Base-by-base conservation (phyloP, 1,140 invertebrate species). In the Drosophila kikkawai region DNA sequence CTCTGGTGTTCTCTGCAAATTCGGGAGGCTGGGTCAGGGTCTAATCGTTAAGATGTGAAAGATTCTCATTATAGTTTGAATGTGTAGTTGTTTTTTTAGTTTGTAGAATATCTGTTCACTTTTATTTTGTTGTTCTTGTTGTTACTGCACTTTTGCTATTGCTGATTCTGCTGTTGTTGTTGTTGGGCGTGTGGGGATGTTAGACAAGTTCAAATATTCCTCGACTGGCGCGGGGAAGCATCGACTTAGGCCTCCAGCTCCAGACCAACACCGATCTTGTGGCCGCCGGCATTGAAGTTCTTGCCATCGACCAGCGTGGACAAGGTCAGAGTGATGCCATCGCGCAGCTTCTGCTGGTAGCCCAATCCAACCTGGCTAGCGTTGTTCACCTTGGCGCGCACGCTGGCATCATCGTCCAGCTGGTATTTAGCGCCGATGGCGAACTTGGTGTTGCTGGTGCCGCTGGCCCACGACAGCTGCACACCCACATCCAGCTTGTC, bases 271-370 rank as follows among this genome's bases (percentile, higher is more conserved):
- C 98, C 98, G 77, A 99, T 94, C 93, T 99, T 99, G 95, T 99
- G 98, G 63, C 98, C 98, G 79, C 98, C 98, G 80, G 97, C 96
- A 93, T 98, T 98, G 94, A 99, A 98, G 94, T 99, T 99, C 95
- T 99, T 99, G 48, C 97, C 98, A 93, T 99, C 98, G 91, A 99
- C 96, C 82, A 98, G 95, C 37, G 97, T 95, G 39, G 98, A 99
- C 79, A 99, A 94, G 47, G 97, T 98, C 66, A 99, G 93, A 81
- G 96, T 97, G 61, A 99, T 96, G 92, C 98, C 98, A 93, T 98
- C 96, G 82, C 97, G 96, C 55, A 99, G 93, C 93, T 96, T 97
- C 93, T 99, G 98, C 93, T 98, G 97, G 93, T 98, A 99, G 51
- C 98, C 97, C 83, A 99, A 95, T 85, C 98, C 98, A 92, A 99